Evolutionary conservation across 2,888 invertebrate genomes (phyloP), one percentile per base, ranked within the genome.

Genomic region (Panzeria rudis): DNA sequence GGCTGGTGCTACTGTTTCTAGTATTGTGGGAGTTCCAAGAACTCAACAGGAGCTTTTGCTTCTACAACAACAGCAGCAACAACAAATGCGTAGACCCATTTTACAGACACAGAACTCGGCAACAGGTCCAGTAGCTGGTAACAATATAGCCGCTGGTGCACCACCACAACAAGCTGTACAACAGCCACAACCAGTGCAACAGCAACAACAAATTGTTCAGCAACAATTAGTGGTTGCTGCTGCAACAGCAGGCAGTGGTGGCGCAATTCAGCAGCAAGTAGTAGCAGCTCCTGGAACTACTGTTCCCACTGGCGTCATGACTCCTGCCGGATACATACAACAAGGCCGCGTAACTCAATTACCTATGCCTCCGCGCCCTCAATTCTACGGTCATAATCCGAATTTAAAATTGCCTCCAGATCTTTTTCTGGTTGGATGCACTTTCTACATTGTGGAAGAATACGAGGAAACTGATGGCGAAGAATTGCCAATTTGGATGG

Each of bases 301-400:
- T 71, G 32, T 91, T 90, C 89, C 82, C 7, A 38, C 90, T 90
- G 89, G 86, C 7, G 77, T 83, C n/a, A 88, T 91, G 41, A 86
- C 88, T 77, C 87, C 86, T 83, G 89, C 89, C 3, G 93, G 87
- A 93, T 95, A 79, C 91, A 95, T 88, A 93, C 95, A 83, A 91
- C 91, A 90, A 62, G 86, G 88, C 2, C 93, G 89, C 72, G 87
- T 93, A 29, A 89, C 90, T 1, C 93, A 93, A 41, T 25, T 85
- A 4, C 93, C 94, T 23, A 91, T 93, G 87, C 92, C 92, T 9
- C 95, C 95, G 1, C 94, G 95, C 15, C 95, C 96, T 15, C 97
- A 97, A 89, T 98, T 97, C 93, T 97, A 97, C 92, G 98, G 98
- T 0, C 98, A 98, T 93, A 98, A 98, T 93, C 97, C 97, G 13